phyloP scores from a whole-genome alignment of 2,888 invertebrate genomes.

The Rhagophthalmus giganteus region DNA sequence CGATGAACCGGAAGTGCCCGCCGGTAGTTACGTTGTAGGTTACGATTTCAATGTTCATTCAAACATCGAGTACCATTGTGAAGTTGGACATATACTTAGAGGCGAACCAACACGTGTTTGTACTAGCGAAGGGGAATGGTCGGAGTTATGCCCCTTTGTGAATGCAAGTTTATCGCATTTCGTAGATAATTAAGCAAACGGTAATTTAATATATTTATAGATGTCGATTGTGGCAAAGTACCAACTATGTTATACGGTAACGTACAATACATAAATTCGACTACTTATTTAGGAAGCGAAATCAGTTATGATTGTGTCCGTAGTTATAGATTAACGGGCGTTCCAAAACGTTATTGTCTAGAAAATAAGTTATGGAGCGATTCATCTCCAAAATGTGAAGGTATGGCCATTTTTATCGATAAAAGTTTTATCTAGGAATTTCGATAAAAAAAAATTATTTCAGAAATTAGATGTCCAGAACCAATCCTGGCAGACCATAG shows the following conservation, averaged over 20 bases:
- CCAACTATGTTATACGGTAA: conserved; percentile 77
- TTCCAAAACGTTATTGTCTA: conserved; percentile 70
- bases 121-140: conserved; percentile 80
- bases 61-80: conserved; percentile 85
- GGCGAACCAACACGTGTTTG: conserved; percentile 75
- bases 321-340: conserved; percentile 78
- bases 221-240: conserved; percentile 86
- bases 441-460: conserved; percentile 28
- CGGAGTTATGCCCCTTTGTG: conserved; percentile 79
- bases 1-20: conserved; percentile 82
- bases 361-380: conserved; percentile 84
- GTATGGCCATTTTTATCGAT: conserved; percentile 52
- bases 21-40: conserved; percentile 84
- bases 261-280: conserved; percentile 73
- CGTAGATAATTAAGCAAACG: no score
- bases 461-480: conserved; percentile 86
- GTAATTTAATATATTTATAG: conserved; percentile 56
- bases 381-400: conserved; percentile 83
- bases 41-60: conserved; percentile 90
- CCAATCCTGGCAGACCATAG: conserved; percentile 82
- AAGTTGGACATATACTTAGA: conserved; percentile 77
- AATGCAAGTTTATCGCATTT: conserved; percentile 64
- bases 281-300: conserved; percentile 79
- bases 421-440: background rate
- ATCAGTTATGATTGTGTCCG: conserved; percentile 78